Percentiles rank a stretch among this genome's conserved stretches.
Evolutionary conservation across 2,888 invertebrate genomes (phyloP).

Genomic region (Nemapogon koenigi): DNA sequence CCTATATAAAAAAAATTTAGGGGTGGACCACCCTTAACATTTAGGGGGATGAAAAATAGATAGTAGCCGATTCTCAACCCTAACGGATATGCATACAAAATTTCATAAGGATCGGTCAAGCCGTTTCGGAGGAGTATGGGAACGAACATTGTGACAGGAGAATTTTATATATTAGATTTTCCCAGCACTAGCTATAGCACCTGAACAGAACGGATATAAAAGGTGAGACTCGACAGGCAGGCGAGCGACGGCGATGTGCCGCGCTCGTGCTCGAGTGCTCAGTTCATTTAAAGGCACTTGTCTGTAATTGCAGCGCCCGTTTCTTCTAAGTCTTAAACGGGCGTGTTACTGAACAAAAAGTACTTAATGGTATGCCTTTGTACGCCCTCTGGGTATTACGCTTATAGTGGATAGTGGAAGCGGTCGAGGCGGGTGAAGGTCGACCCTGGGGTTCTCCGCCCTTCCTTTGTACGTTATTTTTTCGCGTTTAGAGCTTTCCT

Average conservation of each 20-base stretch:
- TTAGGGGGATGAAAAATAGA: too few relatives aligned
- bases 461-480: constrained; percentile 2
- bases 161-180: neutral
- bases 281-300: constrained; percentile 63
- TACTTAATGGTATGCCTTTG: constrained; percentile 46
- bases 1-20: too few relatives aligned
- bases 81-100: too few relatives aligned
- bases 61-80: neutral
- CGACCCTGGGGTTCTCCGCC: neutral
- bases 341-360: constrained; percentile 49
- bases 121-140: too few relatives aligned
- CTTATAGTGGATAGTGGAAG: neutral
- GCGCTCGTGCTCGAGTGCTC: constrained; percentile 61
- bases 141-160: too few relatives aligned
- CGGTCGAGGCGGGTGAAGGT: constrained; percentile 1
- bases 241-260: constrained; percentile 41
- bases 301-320: constrained; percentile 56
- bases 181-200: too few relatives aligned
- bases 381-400: constrained; percentile 23
- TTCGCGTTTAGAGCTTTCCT: neutral
- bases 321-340: constrained; percentile 25
- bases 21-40: too few relatives aligned
- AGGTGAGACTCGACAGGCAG: constrained; percentile 1
- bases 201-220: neutral
- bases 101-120: too few relatives aligned